Evolutionary conservation across 1,140 invertebrate species (phyloP).

Genomic region (Drosophila aff.): DNA sequence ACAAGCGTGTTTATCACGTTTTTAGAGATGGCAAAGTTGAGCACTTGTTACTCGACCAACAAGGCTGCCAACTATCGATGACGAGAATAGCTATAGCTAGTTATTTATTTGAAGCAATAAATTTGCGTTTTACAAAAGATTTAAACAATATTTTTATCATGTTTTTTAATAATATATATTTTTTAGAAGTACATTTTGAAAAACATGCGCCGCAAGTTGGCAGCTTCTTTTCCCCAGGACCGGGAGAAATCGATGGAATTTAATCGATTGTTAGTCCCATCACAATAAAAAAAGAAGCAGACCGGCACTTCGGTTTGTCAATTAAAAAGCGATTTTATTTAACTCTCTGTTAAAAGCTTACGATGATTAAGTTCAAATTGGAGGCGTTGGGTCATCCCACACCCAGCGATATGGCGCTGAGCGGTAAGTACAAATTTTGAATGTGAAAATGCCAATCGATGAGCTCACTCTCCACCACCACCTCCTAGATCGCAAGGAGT

Average conservation of each 20-base stretch:
- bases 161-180: not conserved
- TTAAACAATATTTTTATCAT: too few species aligned
- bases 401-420: slow-evolving; percentile 82
- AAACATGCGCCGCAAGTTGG: not conserved
- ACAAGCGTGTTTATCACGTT: slow-evolving; percentile 50
- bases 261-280: slow-evolving; percentile 17
- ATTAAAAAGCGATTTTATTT: slow-evolving; percentile 14
- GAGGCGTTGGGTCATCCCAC: slow-evolving; percentile 90
- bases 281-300: not conserved
- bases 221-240: not conserved
- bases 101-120: too few species aligned
- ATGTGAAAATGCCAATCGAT: not conserved
- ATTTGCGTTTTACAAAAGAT: too few species aligned
- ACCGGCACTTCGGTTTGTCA: slow-evolving; percentile 13
- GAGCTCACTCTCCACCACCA: slow-evolving; percentile 35
- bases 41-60: not conserved
- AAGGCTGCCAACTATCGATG: not conserved
- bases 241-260: not conserved
- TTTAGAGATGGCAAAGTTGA: slow-evolving; percentile 18
- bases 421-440: slow-evolving; percentile 25
- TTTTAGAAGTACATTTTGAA: too few species aligned
- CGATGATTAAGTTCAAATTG: slow-evolving; percentile 63
- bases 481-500: slow-evolving; percentile 90
- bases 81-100: not conserved
- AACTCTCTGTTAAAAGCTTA: slow-evolving; percentile 1